Evolutionary conservation across 2,888 invertebrate genomes (phyloP).

Genomic region (Mimas tiliae): DNA sequence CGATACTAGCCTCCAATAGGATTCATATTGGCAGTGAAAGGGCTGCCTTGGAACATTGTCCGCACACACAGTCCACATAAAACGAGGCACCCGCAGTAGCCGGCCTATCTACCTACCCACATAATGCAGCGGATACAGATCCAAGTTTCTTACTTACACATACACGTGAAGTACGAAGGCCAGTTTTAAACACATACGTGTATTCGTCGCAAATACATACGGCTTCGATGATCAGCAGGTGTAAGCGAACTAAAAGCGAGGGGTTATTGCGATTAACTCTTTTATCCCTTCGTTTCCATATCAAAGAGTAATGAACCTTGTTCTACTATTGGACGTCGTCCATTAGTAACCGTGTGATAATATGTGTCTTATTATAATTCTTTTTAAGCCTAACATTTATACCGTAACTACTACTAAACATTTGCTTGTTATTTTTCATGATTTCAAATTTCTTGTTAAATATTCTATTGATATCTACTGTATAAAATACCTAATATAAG

Average conservation of each 20-base stretch:
- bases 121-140: constrained; percentile 83
- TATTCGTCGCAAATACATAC: constrained; percentile 81
- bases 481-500: no score
- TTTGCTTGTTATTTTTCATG: background rate
- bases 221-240: constrained; percentile 85
- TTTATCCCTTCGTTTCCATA: constrained; percentile 84
- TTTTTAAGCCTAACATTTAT: background rate
- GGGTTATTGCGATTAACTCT: constrained; percentile 84
- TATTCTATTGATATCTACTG: no score
- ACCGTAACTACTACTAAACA: background rate
- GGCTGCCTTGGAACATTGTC: constrained; percentile 69
- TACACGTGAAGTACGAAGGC: constrained; percentile 77
- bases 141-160: constrained; percentile 81
- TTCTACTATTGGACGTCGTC: constrained; percentile 74
- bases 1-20: constrained; percentile 64
- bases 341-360: constrained; percentile 78
- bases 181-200: constrained; percentile 76
- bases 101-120: constrained; percentile 78
- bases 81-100: constrained; percentile 80
- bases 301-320: constrained; percentile 84
- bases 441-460: background rate
- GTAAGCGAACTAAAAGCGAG: constrained; percentile 81
- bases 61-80: constrained; percentile 59
- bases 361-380: constrained; percentile 30
- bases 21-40: constrained; percentile 77